phyloP scores from a whole-genome alignment of 2,113 vertebrate species.

The Pelecanoides urinatrix region DNA sequence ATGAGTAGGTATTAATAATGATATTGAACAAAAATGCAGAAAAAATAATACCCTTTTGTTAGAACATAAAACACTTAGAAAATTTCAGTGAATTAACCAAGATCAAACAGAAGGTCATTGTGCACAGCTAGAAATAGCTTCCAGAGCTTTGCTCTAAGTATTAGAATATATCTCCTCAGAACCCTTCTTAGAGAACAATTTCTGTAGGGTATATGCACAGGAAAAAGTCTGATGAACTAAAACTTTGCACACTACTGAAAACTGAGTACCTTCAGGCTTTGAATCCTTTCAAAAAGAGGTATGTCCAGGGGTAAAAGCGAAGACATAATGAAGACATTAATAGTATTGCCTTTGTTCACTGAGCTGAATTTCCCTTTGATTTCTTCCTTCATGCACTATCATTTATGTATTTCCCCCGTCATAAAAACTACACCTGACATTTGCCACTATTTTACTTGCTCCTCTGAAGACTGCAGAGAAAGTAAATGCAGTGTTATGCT shows the following conservation, averaged over 20 bases:
- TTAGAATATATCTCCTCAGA: background rate
- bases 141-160: slow-evolving; percentile 12
- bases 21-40: slow-evolving; percentile 5
- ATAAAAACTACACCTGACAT: background rate
- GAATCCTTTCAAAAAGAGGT: background rate
- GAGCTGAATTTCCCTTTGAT: background rate
- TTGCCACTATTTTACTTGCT: background rate
- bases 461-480: background rate
- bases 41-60: slow-evolving; percentile 36
- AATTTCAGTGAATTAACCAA: slow-evolving; percentile 20
- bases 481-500: background rate
- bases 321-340: background rate
- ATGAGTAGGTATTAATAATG: slow-evolving; percentile 32
- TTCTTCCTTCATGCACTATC: background rate
- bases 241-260: background rate
- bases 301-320: background rate
- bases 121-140: slow-evolving; percentile 16
- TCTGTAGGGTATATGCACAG: slow-evolving; percentile 3
- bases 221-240: background rate
- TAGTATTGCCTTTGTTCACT: background rate
- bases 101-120: slow-evolving; percentile 46
- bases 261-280: slow-evolving; percentile 6
- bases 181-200: background rate
- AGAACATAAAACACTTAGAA: background rate
- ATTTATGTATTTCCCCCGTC: background rate